Base-by-base conservation (phyloP, 2,888 invertebrate species). In the Onchidella celtica region DNA sequence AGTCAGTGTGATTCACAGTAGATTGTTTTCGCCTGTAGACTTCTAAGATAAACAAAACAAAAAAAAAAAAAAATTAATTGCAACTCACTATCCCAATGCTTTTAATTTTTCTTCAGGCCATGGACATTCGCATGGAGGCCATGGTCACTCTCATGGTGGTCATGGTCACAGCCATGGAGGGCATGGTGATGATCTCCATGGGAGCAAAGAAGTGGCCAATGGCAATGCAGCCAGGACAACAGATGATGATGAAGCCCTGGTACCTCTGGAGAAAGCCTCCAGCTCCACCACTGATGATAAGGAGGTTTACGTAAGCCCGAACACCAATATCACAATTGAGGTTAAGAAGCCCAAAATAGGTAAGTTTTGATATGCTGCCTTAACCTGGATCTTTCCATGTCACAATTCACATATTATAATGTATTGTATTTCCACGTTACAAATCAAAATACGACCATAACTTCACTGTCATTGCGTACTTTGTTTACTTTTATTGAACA, bases 61-160 rank as follows among this genome's bases (percentile, higher is more conserved):
- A 24, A 63, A 63, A 6, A n/a, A 24, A 3, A 24, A 63, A n/a
- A n/a, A n/a, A n/a, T n/a, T n/a, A n/a, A n/a, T n/a, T n/a, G n/a
- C n/a, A n/a, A n/a, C n/a, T n/a, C n/a, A n/a, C n/a, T n/a, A n/a
- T n/a, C n/a, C n/a, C n/a, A n/a, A n/a, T n/a, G n/a, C n/a, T 61
- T 61, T 21, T 61, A 17, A 17, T 24, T 6, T 24, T 21, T 11
- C 6, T 32, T 9, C 29, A 27, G 57, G 76, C 72, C 77, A 68
- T 79, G 85, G 84, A 65, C 85, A 85, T 78, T 85, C 84, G 1
- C 85, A 85, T 57, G 87, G 87, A 27, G 85, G 85, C 72, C 90
- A 91, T 84, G 90, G 89, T n/a, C 83, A 83, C 2, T 83, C 87
- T 61, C 87, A 87, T 79, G 86, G 87, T 17, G 85, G 86, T 29